Evolutionary conservation across 2,797 vertebrate species (phyloP), one percentile per base, ranked within the genome.

Genomic region (Mus caroli): DNA sequence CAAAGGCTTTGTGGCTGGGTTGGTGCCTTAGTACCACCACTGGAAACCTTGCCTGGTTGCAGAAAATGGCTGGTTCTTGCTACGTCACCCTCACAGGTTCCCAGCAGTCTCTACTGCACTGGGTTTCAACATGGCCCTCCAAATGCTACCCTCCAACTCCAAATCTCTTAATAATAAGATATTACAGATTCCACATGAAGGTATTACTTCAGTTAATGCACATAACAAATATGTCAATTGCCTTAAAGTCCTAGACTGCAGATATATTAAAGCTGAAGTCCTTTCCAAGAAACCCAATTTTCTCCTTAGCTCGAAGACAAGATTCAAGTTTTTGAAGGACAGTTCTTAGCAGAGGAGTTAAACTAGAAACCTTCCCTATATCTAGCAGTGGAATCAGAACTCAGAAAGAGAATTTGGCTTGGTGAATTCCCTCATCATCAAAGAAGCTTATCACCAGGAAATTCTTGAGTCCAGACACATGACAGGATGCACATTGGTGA

Each of bases 141-240:
- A 26, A 76, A 50, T 46, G 43, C 43, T 12, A 71, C 19, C 8
- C 69, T 28, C 43, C 6, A 2, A 76, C 46, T 76, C 26, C 43
- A 76, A 76, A 76, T 76, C 94, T n/a, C 54, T 94, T 95, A 84
- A 95, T 43, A 31, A 64, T 60, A 89, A 96, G 69, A 84, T 77
- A 0, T 22, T 50, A 37, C 19, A 85, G 8, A 93, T 46, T 90
- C 43, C 56, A 87, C 78, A 64, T 91, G 31, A 89, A 58, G 87
- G 20, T 52, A 88, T 60, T 67, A 87, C 88, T 64, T 90, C 89
- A 78, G 77, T 85, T 54, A 95, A 93, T 34, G 1, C 28, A 85
- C 50, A 22, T 20, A 67, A 46, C 91, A 92, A 88, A 88, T 88
- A 62, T 60, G 12, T 0, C 37, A 89, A n/a, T 69, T 92, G 15